Percentiles rank a stretch among this genome's conserved stretches.
Conservation (phyloP, 2,888 invertebrate species). For the Cephonodes hylas region DNA sequence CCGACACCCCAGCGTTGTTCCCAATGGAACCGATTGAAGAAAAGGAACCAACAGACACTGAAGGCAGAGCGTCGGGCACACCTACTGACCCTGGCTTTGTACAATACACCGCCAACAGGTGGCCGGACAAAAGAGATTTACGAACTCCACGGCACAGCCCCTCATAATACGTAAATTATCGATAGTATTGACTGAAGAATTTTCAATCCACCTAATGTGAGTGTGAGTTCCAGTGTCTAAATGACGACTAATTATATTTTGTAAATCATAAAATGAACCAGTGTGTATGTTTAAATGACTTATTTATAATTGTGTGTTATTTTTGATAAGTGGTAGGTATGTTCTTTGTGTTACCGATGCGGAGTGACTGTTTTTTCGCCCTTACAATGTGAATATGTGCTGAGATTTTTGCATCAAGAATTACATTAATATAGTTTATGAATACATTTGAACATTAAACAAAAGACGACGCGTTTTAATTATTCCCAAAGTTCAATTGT, state of each 20-base stretch:
- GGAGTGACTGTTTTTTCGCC: background rate
- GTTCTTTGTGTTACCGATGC: background rate
- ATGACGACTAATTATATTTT: background rate
- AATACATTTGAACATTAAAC: conserved; percentile 34
- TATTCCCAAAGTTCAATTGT: conserved; percentile 40
- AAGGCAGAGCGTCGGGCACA: conserved; percentile 81
- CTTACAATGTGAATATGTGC: background rate
- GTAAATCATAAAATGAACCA: conserved; percentile 26
- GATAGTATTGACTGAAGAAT: conserved; percentile 27
- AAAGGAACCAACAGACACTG: conserved; percentile 55
- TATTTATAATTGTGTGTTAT: conserved; percentile 5
- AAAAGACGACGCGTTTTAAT: conserved; percentile 37
- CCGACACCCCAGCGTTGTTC: conserved; percentile 69
- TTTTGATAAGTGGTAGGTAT: background rate
- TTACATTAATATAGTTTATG: conserved; percentile 49
- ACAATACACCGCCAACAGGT: conserved; percentile 85
- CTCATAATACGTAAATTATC: conserved; percentile 35
- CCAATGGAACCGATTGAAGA: conserved; percentile 80
- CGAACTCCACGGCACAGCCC: conserved; percentile 83
- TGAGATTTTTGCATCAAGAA: conserved; percentile 19
- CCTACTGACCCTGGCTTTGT: conserved; percentile 88
- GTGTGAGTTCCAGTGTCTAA: conserved; percentile 21
- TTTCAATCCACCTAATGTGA: conserved; percentile 40
- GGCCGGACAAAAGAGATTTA: conserved; percentile 80
- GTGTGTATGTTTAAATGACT: background rate